Base-by-base conservation (phyloP, 2,113 vertebrate genomes). In the Oreochromis tanganicae region DNA sequence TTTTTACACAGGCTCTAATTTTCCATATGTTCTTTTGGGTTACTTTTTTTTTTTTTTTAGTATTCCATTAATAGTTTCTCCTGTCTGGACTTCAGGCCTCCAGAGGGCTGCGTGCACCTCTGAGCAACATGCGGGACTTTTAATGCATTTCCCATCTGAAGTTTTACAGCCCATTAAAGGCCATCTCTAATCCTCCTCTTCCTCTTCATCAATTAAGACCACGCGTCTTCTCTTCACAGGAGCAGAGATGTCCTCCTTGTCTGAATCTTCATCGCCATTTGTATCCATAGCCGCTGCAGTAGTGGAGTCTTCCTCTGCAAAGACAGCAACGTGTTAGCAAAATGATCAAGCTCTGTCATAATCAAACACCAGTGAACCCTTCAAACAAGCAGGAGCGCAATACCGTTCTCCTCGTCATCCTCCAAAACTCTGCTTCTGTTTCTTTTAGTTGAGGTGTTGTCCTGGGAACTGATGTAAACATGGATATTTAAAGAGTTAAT, bases 131-230 rank as follows among this genome's bases (percentile, higher is more conserved):
- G 3, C 27, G 13, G 13, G 50, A 88, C 27, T 27, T 83, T 85
- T 57, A 19, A 81, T 38, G 34, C 56, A 75, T 75, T 17, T 50
- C 75, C 17, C 54, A 59, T 63, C 19, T 59, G 57, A 54, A 82
- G 29, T 83, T 85, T 29, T 66, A 56, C 27, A 85, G 68, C 17
- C 80, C 89, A 92, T 92, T 87, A 91, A 82, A 79, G 55, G 52
- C 21, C 5, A 6, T 29, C 27, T 59, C 87, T 94, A 94, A 87
- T 94, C 93, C 79, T 95, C 94, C 13, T 95, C 94, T 2, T 95
- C 94, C 17, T 93, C 91, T 85, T 97, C 97, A 11, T 97, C 97
- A 71, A 97, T 97, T 78, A 97, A 94, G 81, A 97, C 96, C 80
- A 95, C 93, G 80, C 97, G 93, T 66, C 95, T 95, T 81, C 97